Conservation (phyloP, 2,797 vertebrate genomes). For the Danio tinwini region DNA sequence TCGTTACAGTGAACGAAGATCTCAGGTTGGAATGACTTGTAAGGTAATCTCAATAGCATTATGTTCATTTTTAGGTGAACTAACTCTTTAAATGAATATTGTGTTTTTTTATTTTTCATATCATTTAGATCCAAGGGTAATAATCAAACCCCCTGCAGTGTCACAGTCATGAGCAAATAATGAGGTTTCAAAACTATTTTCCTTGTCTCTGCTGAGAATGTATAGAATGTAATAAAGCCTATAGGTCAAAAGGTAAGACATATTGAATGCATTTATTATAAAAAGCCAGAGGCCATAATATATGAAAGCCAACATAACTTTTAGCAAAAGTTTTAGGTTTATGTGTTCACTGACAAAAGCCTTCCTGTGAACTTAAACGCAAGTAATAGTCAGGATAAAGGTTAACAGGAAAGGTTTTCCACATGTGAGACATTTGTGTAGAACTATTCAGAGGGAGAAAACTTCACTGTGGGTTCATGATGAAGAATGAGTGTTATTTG, state of each 20-base stretch:
- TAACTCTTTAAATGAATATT: not conserved
- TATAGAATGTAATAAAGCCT: not conserved
- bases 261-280: not conserved
- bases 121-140: not conserved
- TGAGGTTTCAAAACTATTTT: not conserved
- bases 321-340: not conserved
- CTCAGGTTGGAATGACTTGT: too few species aligned
- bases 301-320: not conserved
- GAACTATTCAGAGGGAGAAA: not conserved
- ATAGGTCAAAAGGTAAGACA: not conserved
- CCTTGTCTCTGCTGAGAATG: not conserved
- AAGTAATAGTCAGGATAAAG: not conserved
- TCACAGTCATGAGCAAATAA: not conserved
- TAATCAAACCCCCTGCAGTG: not conserved
- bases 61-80: too few species aligned
- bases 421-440: not conserved
- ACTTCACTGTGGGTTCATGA: not conserved
- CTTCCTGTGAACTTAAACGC: not conserved
- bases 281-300: conserved; percentile 10
- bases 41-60: too few species aligned
- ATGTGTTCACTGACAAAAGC: not conserved
- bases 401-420: not conserved
- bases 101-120: not conserved
- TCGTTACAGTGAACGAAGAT: too few species aligned
- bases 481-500: conserved; percentile 4